phyloP scores from a whole-genome alignment of 2,797 vertebrate species.

The Pangasius larnaudii region DNA sequence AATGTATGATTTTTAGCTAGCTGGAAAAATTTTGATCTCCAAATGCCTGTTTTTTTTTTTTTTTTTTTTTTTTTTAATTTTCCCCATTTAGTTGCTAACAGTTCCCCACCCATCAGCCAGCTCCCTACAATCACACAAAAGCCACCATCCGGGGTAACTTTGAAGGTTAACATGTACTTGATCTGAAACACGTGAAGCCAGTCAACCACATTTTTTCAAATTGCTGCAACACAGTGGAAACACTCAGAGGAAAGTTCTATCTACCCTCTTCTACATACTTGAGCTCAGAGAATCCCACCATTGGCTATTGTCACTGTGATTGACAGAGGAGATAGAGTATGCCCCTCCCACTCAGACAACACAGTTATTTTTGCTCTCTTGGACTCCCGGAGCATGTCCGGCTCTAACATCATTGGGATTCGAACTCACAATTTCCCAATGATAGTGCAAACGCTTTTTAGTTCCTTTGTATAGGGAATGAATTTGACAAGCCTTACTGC shows the following conservation, averaged over 20 bases:
- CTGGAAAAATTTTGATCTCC: neutral
- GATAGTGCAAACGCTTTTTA: too few species aligned
- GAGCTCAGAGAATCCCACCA: neutral
- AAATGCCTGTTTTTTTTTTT: too few species aligned
- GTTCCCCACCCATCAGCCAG: neutral
- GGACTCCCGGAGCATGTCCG: neutral
- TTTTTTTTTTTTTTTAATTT: neutral
- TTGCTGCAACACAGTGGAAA: neutral
- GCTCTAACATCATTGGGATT: too few species aligned
- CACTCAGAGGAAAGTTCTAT: neutral
- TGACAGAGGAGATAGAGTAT: neutral
- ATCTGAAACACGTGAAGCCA: neutral
- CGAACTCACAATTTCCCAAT: too few species aligned
- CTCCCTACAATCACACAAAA: neutral
- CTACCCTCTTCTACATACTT: neutral
- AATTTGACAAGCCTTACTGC: too few species aligned
- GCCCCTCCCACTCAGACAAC: neutral
- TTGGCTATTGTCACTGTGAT: neutral
- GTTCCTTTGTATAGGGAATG: too few species aligned
- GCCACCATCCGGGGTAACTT: too few species aligned
- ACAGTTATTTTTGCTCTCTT: neutral
- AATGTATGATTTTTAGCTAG: neutral
- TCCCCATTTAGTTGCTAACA: neutral
- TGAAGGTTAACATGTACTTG: too few species aligned
- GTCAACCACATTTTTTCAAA: neutral